Base-by-base conservation (phyloP, 2,797 vertebrate genomes). In the Lycodopsis pacificus region DNA sequence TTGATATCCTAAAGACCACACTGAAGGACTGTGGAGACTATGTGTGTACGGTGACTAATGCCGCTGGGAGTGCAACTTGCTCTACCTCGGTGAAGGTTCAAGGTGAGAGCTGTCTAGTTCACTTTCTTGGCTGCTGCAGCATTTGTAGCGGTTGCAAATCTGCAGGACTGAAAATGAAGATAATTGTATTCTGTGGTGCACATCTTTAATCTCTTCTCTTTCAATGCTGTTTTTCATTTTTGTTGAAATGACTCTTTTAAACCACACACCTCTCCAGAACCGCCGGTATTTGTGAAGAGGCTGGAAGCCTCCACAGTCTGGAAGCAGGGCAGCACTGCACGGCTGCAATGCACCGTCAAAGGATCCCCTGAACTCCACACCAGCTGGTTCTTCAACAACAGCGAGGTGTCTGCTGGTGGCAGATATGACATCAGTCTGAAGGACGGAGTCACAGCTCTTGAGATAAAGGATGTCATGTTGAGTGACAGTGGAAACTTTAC, bases 341-440 rank as follows among this genome's bases (percentile, higher is more conserved):
- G 94, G 34, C 93, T 98, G 84, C 96, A 97, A 40, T 98, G 96
- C 92, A 92, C 93, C 57, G 73, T 98, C 77, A 97, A 96, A 94
- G 97, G 96, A 70, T 97, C 97, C 38, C 95, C 96, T 71, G 96
- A 97, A 77, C 97, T 97, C 27, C 96, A 95, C 66, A 91, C 96
- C 57, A 94, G 93, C 71, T 98, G 97, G 97, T 97, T 96, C 90
- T 96, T 96, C 90, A 96, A 97, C 84, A 95, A 96, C 93, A 95
- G 84, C 66, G 93, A 96, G 89, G 92, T 99, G 70, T 91, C 73
- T 76, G 88, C 95, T 71, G 95, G 94, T 38, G 95, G 95, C 66
- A 95, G 92, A 14, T 81, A 93, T 63, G 84, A 68, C 22, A 87
- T 95, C 80, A 93, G 94, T 61, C 95, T 96, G 83, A 94, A 92